phyloP scores from a whole-genome alignment of 2,888 invertebrate species.

The Ophraella communa region DNA sequence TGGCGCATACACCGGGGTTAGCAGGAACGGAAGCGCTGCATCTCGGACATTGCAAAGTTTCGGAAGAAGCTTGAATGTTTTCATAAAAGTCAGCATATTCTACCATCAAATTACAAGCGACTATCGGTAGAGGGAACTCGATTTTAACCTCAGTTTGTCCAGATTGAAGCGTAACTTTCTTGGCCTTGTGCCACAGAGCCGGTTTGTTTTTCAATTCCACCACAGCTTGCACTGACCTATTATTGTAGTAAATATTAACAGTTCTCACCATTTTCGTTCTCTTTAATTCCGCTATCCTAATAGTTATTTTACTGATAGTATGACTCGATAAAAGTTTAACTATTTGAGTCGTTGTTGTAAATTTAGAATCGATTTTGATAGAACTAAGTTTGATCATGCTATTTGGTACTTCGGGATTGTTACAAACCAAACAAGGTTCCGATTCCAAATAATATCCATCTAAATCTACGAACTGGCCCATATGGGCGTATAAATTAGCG shows the following conservation, averaged over 20 bases:
- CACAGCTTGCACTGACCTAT: conserved; percentile 93
- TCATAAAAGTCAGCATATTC: conserved; percentile 98
- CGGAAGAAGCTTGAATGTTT: conserved; percentile 90
- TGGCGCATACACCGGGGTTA: conserved; percentile 96
- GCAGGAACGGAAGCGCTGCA: conserved; percentile 97
- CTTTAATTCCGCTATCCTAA: conserved; percentile 94
- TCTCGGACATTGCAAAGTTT: conserved; percentile 68
- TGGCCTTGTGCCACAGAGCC: conserved; percentile 96
- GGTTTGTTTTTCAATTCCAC: conserved; percentile 97
- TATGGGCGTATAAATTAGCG: conserved; percentile 88
- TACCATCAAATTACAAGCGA: conserved; percentile 97
- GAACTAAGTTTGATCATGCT: conserved; percentile 90
- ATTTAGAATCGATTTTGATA: conserved; percentile 95
- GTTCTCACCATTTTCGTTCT: conserved; percentile 96
- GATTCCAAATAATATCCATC: conserved; percentile 97
- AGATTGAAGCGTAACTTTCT: conserved; percentile 86
- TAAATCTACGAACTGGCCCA: conserved; percentile 92
- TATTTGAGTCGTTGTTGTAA: conserved; percentile 97
- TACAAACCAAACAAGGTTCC: conserved; percentile 97
- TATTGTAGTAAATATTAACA: conserved; percentile 96
- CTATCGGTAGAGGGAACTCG: conserved; percentile 95
- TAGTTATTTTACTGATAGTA: conserved; percentile 91
- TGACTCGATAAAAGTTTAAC: conserved; percentile 95
- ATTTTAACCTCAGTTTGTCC: conserved; percentile 96
- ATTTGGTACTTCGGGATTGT: conserved; percentile 95